These are phyloP conservation scores for Podarcis cretensis DNA, from an alignment of 2,113 vertebrate species.

Conservation along the genomic window DNA sequence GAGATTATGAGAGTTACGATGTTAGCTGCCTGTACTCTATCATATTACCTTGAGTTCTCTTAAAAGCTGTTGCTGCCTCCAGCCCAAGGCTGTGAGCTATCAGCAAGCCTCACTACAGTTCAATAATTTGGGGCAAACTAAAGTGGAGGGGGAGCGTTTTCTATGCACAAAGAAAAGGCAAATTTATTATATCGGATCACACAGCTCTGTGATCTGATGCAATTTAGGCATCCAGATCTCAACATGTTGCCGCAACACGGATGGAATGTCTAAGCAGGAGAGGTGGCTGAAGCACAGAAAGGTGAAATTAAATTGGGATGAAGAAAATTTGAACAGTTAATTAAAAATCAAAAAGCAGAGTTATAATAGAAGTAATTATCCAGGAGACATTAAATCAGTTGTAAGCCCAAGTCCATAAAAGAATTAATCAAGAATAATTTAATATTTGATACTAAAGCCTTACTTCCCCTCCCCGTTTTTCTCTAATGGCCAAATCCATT, in stretches of 20 bases:
- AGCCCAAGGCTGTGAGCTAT: not conserved
- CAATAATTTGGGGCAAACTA: not conserved
- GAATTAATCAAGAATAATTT: conserved; percentile 76
- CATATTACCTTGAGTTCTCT: not conserved
- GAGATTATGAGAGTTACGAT: not conserved
- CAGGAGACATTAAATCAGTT: conserved; percentile 61
- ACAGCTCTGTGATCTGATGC: conserved; percentile 5
- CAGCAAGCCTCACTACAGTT: not conserved
- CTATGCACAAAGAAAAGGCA: not conserved
- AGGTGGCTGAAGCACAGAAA: conserved; percentile 46
- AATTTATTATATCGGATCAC: not conserved
- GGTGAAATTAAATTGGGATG: conserved; percentile 56
- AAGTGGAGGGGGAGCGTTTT: too few species aligned
- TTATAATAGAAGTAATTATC: conserved; percentile 69
- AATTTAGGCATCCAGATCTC: conserved; percentile 28
- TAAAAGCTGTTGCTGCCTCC: not conserved
- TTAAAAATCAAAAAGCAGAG: conserved; percentile 67
- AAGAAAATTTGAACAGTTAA: conserved; percentile 56
- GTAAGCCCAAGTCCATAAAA: conserved; percentile 65
- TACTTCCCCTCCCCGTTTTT: conserved; percentile 35
- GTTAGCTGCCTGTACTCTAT: not conserved
- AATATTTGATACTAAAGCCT: conserved; percentile 69
- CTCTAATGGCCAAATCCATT: conserved; percentile 66
- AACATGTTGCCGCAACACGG: conserved; percentile 24
- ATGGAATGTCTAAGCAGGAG: conserved; percentile 55